Evolutionary conservation across 2,113 vertebrate genomes (phyloP).

Genomic region (Nycticorax nycticorax): DNA sequence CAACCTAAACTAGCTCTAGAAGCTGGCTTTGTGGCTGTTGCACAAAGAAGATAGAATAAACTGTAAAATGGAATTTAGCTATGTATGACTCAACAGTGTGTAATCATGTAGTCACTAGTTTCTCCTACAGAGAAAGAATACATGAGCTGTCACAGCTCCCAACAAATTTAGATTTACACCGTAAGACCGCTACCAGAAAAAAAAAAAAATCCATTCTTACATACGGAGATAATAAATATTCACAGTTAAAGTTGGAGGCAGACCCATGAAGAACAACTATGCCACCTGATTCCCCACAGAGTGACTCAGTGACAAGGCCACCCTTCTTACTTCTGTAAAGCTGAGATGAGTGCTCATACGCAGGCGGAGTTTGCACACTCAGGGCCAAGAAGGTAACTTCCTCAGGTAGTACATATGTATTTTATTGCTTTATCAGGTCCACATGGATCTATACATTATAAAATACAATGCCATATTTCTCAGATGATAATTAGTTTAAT

Average conservation of each 20-base stretch:
- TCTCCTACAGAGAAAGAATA: neutral
- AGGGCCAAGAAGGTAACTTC: neutral
- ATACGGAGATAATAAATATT: neutral
- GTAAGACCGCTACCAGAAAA: neutral
- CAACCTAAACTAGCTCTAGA: neutral
- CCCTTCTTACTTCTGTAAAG: neutral
- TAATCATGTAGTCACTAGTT: rapidly evolving
- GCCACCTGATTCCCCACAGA: neutral
- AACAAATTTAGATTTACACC: neutral
- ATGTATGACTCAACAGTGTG: neutral
- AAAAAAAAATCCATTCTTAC: neutral
- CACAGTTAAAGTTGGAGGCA: neutral
- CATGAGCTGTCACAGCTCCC: neutral
- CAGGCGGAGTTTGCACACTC: neutral
- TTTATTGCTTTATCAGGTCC: neutral
- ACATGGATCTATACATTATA: neutral
- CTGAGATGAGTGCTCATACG: neutral
- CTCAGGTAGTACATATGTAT: neutral
- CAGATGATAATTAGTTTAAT: neutral
- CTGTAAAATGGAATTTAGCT: neutral
- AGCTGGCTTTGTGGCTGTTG: neutral
- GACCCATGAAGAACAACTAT: neutral
- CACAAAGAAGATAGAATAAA: neutral
- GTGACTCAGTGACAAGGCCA: neutral
- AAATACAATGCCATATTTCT: neutral